These are phyloP conservation scores for Chionodraco myersi DNA, from an alignment of 2,113 vertebrate species.

Conservation along the genomic window DNA sequence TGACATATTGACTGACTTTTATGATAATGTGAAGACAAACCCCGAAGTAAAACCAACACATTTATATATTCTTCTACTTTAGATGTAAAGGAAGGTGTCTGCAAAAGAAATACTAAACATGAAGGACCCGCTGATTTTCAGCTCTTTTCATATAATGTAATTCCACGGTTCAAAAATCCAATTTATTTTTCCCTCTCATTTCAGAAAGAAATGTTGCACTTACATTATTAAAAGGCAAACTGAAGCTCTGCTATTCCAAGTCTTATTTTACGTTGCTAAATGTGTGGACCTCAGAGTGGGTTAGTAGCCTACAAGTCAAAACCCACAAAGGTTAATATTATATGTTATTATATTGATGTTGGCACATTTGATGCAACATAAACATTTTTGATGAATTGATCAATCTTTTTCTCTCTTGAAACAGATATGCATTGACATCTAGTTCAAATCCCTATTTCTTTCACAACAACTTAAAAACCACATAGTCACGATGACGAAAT, in stretches of 20 bases:
- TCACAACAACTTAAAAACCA: slow-evolving; percentile 3
- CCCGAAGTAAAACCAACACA: slow-evolving; percentile 23
- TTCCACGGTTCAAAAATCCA: neutral
- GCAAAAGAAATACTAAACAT: slow-evolving; percentile 5
- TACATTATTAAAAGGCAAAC: slow-evolving; percentile 22
- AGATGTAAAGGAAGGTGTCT: neutral
- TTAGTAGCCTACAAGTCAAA: neutral
- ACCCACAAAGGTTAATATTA: slow-evolving; percentile 1
- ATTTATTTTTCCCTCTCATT: slow-evolving; percentile 23
- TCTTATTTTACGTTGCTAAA: neutral
- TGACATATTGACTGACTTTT: slow-evolving; percentile 54
- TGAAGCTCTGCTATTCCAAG: neutral
- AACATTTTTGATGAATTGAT: slow-evolving; percentile 8
- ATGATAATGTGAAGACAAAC: slow-evolving; percentile 31
- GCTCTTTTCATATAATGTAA: slow-evolving; percentile 4
- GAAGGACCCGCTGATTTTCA: slow-evolving; percentile 16
- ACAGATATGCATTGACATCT: neutral
- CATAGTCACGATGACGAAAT: neutral
- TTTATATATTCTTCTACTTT: neutral
- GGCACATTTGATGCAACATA: slow-evolving; percentile 10
- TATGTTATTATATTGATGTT: neutral
- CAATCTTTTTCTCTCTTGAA: neutral
- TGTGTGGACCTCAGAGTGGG: slow-evolving; percentile 14
- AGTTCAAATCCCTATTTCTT: neutral
- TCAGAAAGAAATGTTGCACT: neutral